Percentiles rank a stretch among this genome's conserved stretches.
phyloP scores from a whole-genome alignment of 2,888 invertebrate species.

The Cremastobaeus sp. region DNA sequence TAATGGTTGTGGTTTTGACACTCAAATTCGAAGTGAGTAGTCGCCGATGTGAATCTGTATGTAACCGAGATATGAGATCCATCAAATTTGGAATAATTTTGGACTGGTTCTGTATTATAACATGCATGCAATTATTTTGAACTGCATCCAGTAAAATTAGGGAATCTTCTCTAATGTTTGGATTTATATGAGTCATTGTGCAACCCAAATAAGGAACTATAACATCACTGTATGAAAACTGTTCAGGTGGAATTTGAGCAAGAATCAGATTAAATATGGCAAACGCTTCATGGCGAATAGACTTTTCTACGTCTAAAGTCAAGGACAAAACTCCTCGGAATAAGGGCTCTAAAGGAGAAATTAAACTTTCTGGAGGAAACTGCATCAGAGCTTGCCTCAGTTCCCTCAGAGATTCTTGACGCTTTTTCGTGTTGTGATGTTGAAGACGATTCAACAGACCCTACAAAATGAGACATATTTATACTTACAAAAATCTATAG shows the following conservation, averaged over 20 bases:
- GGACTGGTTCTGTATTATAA: constrained; percentile 84
- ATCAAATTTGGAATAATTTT: constrained; percentile 89
- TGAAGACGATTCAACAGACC: constrained; percentile 85
- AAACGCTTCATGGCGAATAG: constrained; percentile 81
- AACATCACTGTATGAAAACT: constrained; percentile 87
- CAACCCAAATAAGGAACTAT: constrained; percentile 89
- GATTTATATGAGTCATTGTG: constrained; percentile 93
- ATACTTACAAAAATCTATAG: constrained; percentile 1
- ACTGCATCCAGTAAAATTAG: constrained; percentile 87
- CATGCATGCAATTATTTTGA: constrained; percentile 82
- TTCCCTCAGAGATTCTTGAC: constrained; percentile 83
- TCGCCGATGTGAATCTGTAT: constrained; percentile 80
- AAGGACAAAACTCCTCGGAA: constrained; percentile 85
- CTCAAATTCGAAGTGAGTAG: constrained; percentile 85
- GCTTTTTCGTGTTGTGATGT: constrained; percentile 86
- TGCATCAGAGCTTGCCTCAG: constrained; percentile 81
- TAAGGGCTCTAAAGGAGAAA: constrained; percentile 83
- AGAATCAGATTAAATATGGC: constrained; percentile 81
- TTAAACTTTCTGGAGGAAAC: constrained; percentile 78
- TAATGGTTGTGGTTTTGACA: constrained; percentile 86
- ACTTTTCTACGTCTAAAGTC: constrained; percentile 85
- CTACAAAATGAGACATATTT: constrained; percentile 69
- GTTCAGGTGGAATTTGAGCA: constrained; percentile 77
- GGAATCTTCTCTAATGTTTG: constrained; percentile 89
- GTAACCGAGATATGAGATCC: constrained; percentile 89